Base-by-base conservation (phyloP, 2,797 vertebrate genomes). In the Mormyrops attenuatus region DNA sequence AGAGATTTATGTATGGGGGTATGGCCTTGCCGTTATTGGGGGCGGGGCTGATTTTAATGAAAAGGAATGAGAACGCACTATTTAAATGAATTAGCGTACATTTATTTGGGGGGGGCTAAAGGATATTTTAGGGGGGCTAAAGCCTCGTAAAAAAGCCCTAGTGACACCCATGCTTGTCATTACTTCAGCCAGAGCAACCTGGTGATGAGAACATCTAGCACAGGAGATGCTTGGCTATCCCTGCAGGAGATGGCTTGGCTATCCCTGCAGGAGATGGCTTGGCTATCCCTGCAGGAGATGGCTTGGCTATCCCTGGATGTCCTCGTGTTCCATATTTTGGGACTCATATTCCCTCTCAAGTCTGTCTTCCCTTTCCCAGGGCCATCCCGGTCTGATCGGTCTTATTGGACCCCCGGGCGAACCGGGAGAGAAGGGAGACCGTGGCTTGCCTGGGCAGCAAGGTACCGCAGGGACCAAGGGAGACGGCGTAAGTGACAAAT, bases 391-490 rank as follows among this genome's bases (percentile, higher is more conserved):
- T 94, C 93, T 97, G 11, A 97, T 97, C 41, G 96, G 96, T 91
- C 92, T 97, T 88, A 97, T 97, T 2, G 96, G 96, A 84, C 96
- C 96, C 63, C 95, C 96, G 1, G 96, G 96, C 47, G 96, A 97
- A 89, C 26, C 93, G 0, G 96, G 96, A 91, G 96, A 97, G 92
- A 97, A 97, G 92, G 99, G 99, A 92, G 99, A 99, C 86, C 93
- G 98, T 93, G 99, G 99, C 89, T 95, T 99, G 90, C 99, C 98
- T 87, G 99, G 99, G 88, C 95, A 95, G 53, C 98, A 99, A 92
- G 99, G 99, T 66, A 55, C 95, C 90, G 93, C 91, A 44, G 99
- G 98, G 93, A 94, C 95, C 73, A 99, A 99, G 94, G 99, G 99
- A 57, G 98, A 99, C 82, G 2, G 92, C 90, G 99, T 99, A 92